These are phyloP conservation scores for Acanthurus lineatus DNA, from an alignment of 2,797 vertebrate genomes.

Conservation along the genomic window DNA sequence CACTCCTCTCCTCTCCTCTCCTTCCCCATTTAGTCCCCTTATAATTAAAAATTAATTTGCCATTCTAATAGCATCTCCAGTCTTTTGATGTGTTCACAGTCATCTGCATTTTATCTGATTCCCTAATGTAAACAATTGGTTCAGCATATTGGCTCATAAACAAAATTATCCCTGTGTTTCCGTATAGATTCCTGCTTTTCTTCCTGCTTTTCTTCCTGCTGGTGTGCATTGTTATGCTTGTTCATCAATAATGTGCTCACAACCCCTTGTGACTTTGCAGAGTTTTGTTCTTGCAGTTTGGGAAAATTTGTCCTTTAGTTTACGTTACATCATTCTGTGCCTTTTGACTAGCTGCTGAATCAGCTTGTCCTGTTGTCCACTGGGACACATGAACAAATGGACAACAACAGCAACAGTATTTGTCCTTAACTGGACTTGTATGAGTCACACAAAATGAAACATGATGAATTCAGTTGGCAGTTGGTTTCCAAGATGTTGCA, in stretches of 20 bases:
- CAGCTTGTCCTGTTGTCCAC: constrained; percentile 48
- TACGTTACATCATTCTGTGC: constrained; percentile 56
- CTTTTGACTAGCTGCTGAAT: constrained; percentile 66
- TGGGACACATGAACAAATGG: constrained; percentile 12
- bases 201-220: constrained; percentile 4
- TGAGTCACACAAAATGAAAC: constrained; percentile 43
- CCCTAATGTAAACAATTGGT: constrained; percentile 2
- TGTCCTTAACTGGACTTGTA: constrained; percentile 22
- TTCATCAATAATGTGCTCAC: background rate
- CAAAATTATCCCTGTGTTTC: background rate
- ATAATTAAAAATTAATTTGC: constrained; percentile 12
- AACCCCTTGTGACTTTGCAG: constrained; percentile 56
- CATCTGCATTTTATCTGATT: constrained; percentile 11
- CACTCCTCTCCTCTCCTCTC: background rate
- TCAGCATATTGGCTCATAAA: constrained; percentile 18
- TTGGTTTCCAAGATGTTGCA: constrained; percentile 11
- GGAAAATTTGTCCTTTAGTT: constrained; percentile 58
- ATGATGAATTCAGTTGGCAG: constrained; percentile 16
- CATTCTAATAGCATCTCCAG: constrained; percentile 1
- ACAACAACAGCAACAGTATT: constrained; percentile 17
- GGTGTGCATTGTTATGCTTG: background rate
- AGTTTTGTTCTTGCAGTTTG: constrained; percentile 6
- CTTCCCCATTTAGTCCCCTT: background rate
- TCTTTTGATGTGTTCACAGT: background rate
- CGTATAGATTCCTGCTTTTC: constrained; percentile 28